These are phyloP conservation scores for Premnoplex brunnescens DNA, from an alignment of 2,797 vertebrate genomes.

Conservation along the genomic window DNA sequence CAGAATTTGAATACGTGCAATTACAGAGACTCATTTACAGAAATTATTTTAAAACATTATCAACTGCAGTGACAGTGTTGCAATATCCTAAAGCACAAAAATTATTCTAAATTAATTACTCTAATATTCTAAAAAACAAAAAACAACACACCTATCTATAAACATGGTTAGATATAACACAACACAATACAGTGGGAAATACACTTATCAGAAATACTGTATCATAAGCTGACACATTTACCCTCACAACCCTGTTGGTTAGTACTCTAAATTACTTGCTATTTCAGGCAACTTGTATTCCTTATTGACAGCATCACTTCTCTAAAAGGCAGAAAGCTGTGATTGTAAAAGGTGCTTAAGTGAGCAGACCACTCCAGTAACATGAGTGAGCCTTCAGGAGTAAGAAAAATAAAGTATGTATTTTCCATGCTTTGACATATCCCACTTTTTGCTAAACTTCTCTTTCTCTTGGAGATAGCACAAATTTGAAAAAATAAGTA, in stretches of 20 bases:
- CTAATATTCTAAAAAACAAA: not conserved
- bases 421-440: not conserved
- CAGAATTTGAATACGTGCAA: not conserved
- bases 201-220: not conserved
- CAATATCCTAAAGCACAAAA: not conserved
- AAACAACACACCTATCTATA: not conserved
- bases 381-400: not conserved
- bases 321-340: not conserved
- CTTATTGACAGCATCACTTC: not conserved
- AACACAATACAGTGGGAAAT: not conserved
- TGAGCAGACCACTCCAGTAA: not conserved
- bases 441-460: not conserved
- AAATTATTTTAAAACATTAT: not conserved
- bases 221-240: not conserved
- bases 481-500: not conserved
- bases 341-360: not conserved
- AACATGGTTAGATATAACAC: not conserved
- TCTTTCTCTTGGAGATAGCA: not conserved
- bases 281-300: not conserved
- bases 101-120: no score
- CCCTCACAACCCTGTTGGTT: not conserved
- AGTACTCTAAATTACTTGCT: not conserved
- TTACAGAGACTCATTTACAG: not conserved
- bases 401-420: not conserved
- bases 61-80: not conserved